phyloP scores from a whole-genome alignment of 2,113 vertebrate genomes.

The Sapajus apella region DNA sequence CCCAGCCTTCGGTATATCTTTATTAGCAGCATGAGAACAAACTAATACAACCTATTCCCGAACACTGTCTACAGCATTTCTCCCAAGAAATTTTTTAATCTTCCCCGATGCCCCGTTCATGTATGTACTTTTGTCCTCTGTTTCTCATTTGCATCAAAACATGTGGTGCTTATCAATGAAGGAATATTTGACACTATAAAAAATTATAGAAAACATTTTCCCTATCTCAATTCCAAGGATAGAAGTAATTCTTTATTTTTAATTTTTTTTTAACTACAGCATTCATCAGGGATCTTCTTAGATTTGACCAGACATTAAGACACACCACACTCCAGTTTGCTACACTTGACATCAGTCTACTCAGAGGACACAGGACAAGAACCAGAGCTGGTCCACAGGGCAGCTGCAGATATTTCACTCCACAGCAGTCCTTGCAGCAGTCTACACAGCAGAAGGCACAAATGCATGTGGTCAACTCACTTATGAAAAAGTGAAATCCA shows the following conservation, averaged over 20 bases:
- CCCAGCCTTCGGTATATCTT: too few species aligned
- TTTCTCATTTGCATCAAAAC: not conserved
- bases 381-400: not conserved
- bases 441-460: not conserved
- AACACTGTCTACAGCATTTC: not conserved
- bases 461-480: not conserved
- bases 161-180: not conserved
- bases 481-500: not conserved
- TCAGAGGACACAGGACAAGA: not conserved
- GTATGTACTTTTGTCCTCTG: not conserved
- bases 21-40: too few species aligned
- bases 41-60: too few species aligned
- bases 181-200: not conserved
- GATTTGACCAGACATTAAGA: not conserved
- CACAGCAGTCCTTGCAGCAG: not conserved
- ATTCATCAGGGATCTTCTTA: not conserved
- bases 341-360: not conserved
- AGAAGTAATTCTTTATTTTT: not conserved
- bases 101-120: not conserved
- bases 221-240: not conserved
- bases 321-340: not conserved
- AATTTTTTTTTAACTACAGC: not conserved
- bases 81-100: not conserved
- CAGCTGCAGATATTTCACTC: not conserved
- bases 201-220: not conserved